These are phyloP conservation scores for Drosophila subobscura DNA, from an alignment of 1,140 invertebrate species.

Conservation along the genomic window DNA sequence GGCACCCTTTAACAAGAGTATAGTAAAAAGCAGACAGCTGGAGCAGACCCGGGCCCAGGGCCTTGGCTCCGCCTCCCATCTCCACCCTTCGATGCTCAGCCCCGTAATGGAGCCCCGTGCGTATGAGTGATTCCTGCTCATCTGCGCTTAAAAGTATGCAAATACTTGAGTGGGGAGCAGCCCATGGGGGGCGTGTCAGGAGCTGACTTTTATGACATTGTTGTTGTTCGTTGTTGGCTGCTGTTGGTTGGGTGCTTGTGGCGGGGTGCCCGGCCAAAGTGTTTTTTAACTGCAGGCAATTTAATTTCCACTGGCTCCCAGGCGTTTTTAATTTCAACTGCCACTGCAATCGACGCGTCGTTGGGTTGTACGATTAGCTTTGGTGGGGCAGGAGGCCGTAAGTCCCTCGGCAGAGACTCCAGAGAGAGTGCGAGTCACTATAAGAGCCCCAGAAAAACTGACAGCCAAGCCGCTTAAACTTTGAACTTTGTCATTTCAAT, in stretches of 20 bases:
- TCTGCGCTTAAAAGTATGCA: constrained; percentile 79
- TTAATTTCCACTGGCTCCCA: constrained; percentile 64
- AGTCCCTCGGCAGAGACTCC: constrained; percentile 2
- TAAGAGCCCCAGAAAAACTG: constrained; percentile 63
- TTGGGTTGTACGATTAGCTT: constrained; percentile 47
- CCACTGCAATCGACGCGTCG: constrained; percentile 50
- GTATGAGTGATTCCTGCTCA: constrained; percentile 80
- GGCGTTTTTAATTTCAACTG: constrained; percentile 61
- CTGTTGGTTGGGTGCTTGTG: constrained; percentile 20
- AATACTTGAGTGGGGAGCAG: constrained; percentile 48
- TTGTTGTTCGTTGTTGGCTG: constrained; percentile 24
- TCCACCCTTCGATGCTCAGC: not conserved
- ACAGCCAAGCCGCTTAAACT: constrained; percentile 83
- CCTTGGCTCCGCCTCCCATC: constrained; percentile 55
- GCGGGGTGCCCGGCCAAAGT: constrained; percentile 55
- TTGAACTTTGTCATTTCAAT: constrained; percentile 83
- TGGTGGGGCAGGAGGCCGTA: constrained; percentile 37
- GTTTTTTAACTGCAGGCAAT: constrained; percentile 81
- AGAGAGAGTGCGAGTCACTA: constrained; percentile 11
- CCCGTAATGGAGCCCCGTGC: constrained; percentile 57
- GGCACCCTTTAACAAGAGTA: not conserved
- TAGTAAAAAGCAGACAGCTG: constrained; percentile 65
- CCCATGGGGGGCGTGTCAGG: constrained; percentile 51
- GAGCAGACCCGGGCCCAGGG: constrained; percentile 42
- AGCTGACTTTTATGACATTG: constrained; percentile 69